Evolutionary conservation across 2,797 vertebrate species (phyloP), one percentile per base, ranked within the genome.

Genomic region (Eulemur albifrons): DNA sequence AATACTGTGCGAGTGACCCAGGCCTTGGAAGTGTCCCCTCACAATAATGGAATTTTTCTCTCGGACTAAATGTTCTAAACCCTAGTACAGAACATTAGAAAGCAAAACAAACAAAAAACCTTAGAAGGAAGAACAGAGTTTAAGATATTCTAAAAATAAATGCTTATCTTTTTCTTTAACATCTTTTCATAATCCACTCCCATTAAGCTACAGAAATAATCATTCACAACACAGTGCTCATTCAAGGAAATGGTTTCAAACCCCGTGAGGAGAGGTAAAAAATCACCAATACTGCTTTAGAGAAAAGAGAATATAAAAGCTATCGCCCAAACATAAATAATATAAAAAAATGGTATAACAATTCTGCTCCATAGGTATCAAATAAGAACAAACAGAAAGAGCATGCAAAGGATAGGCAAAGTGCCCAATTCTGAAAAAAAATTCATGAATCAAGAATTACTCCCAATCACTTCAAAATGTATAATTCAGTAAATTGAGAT

Each of bases 71-170:
- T 40, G 17, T 73, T 69, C 23, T 88, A 89, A 90, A 84, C 32
- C 1, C 32, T 93, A 27, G 6, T 25, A 76, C 3, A 72, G 12
- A 48, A 40, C 8, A n/a, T 82, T 81, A 82, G 85, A 72, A 14
- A 8, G 57, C 7, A 89, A 81, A 77, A 14, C 17, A 84, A 84
- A 43, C 30, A 72, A 87, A 76, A 87, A 8, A 57, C 17, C 43
- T 57, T 59, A 75, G 32, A 90, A 61, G 18, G 38, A 69, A n/a
- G 18, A 63, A 89, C 4, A 89, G 38, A 77, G 10, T 7, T 83
- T 45, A 50, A 88, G 40, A 81, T 38, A 79, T 79, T 88, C 57
- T n/a, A 57, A 95, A 89, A 96, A 30, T 77, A 90, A 94, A 54
- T 79, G 9, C n/a, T 77, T 75, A 27, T 82, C 35, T 54, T 86